These are phyloP conservation scores for Aythya baeri DNA, from an alignment of 2,113 vertebrate species.

Conservation along the genomic window DNA sequence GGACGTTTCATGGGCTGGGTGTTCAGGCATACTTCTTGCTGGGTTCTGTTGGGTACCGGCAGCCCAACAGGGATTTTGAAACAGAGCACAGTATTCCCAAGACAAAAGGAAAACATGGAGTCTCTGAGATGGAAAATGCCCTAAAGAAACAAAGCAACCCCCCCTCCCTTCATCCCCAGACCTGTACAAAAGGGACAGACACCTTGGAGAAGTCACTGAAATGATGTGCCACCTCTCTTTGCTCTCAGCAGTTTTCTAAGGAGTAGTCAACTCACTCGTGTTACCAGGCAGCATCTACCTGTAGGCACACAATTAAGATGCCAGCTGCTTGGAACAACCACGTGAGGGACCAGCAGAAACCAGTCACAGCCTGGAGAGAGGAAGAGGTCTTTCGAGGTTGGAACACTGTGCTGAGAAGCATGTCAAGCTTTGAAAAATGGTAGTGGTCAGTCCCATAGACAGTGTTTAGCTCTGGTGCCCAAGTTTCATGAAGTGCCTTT, in stretches of 20 bases:
- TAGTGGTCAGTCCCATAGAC: not conserved
- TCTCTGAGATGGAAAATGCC: not conserved
- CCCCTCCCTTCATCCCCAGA: not conserved
- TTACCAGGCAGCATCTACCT: not conserved
- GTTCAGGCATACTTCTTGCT: constrained; percentile 40
- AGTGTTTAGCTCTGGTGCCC: not conserved
- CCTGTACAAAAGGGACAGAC: constrained; percentile 58
- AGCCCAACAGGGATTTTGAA: not conserved
- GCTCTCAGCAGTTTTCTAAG: not conserved
- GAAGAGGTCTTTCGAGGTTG: not conserved
- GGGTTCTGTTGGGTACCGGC: not conserved
- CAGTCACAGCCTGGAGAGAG: not conserved
- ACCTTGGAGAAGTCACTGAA: not conserved
- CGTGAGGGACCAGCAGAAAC: not conserved
- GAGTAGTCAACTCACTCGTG: not conserved
- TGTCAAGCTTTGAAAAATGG: not conserved
- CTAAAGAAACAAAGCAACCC: constrained; percentile 34
- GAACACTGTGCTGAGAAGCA: not conserved
- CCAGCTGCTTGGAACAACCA: not conserved
- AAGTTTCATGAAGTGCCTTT: not conserved
- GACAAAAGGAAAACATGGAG: constrained; percentile 25
- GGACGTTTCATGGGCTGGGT: not conserved
- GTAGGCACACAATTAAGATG: not conserved
- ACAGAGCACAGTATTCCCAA: not conserved
- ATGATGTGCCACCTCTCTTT: not conserved